A percentile compares a stretch with the other conserved stretches of the same genome.
phyloP scores from a whole-genome alignment of 2,888 invertebrate species.

The Noctua pronuba region DNA sequence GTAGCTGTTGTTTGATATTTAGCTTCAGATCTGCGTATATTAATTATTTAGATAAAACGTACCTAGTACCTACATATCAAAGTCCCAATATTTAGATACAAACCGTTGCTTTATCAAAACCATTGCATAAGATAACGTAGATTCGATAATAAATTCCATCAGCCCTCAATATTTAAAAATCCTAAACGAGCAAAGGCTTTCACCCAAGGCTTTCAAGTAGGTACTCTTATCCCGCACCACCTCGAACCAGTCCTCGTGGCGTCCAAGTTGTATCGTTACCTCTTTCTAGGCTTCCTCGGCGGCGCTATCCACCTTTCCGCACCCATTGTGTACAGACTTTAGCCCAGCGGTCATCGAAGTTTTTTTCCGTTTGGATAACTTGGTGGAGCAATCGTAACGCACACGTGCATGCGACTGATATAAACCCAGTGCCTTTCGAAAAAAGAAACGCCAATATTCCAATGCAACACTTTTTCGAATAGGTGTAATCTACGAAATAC shows the following conservation, averaged over 20 bases:
- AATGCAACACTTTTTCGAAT: not conserved
- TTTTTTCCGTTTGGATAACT: no score
- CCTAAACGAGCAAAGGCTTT: not conserved
- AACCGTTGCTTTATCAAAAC: not conserved
- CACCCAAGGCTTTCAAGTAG: no score
- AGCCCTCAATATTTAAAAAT: not conserved
- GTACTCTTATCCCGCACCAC: not conserved
- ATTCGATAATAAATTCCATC: not conserved
- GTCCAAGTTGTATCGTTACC: not conserved
- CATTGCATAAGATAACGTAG: not conserved
- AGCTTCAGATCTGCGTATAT: not conserved
- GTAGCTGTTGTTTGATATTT: slow-evolving; percentile 19
- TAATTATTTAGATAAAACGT: not conserved
- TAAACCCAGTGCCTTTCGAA: not conserved
- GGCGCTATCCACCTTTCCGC: no score
- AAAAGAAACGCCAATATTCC: not conserved
- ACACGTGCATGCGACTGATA: not conserved
- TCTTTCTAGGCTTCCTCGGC: not conserved
- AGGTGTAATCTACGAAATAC: not conserved
- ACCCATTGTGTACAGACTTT: no score
- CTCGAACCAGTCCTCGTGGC: not conserved
- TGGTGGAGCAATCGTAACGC: no score
- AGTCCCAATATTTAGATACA: not conserved
- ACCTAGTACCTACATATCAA: not conserved
- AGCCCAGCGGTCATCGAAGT: no score